Base-by-base conservation (phyloP, 2,797 vertebrate species). In the Hybognathus amarus region DNA sequence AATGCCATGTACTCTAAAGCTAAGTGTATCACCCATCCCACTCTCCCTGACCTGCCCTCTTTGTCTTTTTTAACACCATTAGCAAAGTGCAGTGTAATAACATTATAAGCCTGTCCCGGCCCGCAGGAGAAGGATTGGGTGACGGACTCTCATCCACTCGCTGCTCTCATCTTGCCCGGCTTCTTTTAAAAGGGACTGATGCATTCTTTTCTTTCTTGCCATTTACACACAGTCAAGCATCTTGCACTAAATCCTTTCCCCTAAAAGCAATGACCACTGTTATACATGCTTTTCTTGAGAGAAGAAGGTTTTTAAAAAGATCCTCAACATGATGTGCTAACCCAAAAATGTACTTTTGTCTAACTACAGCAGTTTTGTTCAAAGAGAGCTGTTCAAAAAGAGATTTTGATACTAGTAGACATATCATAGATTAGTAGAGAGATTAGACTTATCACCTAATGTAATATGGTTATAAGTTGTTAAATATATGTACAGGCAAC, bases 81-180 rank as follows among this genome's bases (percentile, higher is more conserved):
- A 94, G 94, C 91, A 93, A 93, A 94, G 94, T 95, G 94, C 92
- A 91, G 77, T 85, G 89, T 94, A 95, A 95, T 90, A 90, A 78
- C 75, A 90, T 95, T 95, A 94, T 84, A 80, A 84, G 83, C 71
- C 45, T 54, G 30, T 83, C 84, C 71, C 56, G 33, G 84, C 84
- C 85, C 74, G 75, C 78, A 83, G 82, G 85, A 87, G 85, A 88
- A 87, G 88, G 86, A 90, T 87, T 79, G 79, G 83, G 85, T 89
- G 90, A 85, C 83, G 71, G 75, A 87, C 80, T 69, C 83, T 74
- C 84, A 88, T 83, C 83, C 74, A 85, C 77, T 85, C 78, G 77
- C 85, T 71, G 79, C 87, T 86, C 85, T 86, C 86, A 86, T 89
- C 86, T 89, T 76, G 79, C 86, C 80, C 71, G 24, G 82, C 59